phyloP scores from a whole-genome alignment of 2,797 vertebrate genomes.

The Microctenopoma lineatum region DNA sequence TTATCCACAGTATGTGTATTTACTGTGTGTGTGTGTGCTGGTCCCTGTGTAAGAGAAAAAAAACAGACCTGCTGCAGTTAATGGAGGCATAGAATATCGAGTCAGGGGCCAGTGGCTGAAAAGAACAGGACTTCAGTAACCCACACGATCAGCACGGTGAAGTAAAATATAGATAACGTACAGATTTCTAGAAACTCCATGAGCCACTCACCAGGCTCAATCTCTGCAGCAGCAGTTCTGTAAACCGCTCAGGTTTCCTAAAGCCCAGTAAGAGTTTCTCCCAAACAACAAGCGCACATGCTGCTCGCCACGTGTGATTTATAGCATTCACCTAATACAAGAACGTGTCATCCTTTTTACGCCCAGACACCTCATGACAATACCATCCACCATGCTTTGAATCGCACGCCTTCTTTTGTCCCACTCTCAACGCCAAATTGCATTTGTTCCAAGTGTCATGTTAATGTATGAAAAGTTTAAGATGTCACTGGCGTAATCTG shows the following conservation, averaged over 20 bases:
- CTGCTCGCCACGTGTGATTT: conserved; percentile 46
- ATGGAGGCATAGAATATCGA: conserved; percentile 72
- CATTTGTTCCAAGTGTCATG: conserved; percentile 83
- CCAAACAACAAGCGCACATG: conserved; percentile 21
- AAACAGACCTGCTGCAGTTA: conserved; percentile 61
- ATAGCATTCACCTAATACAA: conserved; percentile 63
- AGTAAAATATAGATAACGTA: too few species aligned
- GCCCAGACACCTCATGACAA: conserved; percentile 62
- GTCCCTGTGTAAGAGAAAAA: background rate
- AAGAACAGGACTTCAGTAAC: conserved; percentile 51
- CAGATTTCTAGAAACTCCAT: background rate
- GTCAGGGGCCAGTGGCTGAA: conserved; percentile 54
- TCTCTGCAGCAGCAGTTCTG: background rate
- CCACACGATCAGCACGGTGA: background rate
- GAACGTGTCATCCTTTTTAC: conserved; percentile 62
- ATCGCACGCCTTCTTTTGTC: conserved; percentile 62
- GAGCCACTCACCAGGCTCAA: background rate
- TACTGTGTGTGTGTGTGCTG: background rate
- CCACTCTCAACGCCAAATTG: conserved; percentile 67
- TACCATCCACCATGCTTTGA: conserved; percentile 52
- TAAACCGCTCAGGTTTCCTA: conserved; percentile 36
- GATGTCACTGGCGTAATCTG: conserved; percentile 82
- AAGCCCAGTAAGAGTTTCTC: background rate
- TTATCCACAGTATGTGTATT: conserved; percentile 4
- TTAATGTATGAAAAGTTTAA: conserved; percentile 82